phyloP scores from a whole-genome alignment of 2,797 vertebrate species.

The Agapornis canus region DNA sequence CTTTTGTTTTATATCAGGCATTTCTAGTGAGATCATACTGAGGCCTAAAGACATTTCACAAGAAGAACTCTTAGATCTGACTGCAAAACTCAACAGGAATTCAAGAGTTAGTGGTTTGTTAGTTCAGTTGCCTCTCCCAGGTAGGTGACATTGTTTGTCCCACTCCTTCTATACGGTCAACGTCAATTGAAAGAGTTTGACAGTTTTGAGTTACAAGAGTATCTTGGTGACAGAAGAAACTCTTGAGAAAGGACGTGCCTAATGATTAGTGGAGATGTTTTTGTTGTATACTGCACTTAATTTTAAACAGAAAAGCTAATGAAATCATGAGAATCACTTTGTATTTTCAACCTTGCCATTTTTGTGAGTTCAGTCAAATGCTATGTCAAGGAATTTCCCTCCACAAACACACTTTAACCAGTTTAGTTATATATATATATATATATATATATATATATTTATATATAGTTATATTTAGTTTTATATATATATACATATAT shows the following conservation, averaged over 20 bases:
- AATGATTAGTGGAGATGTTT: too few species aligned
- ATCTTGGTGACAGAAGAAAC: not conserved
- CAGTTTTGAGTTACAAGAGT: not conserved
- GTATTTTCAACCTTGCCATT: not conserved
- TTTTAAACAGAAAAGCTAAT: not conserved
- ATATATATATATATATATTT: too few species aligned
- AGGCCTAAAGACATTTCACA: conserved; percentile 86
- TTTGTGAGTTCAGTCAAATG: not conserved
- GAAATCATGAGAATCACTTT: not conserved
- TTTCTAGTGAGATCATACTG: conserved; percentile 89
- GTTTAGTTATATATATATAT: too few species aligned
- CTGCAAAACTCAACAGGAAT: conserved; percentile 86
- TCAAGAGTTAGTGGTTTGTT: conserved; percentile 88
- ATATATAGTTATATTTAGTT: too few species aligned
- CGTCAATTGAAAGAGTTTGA: not conserved
- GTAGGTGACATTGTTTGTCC: conserved; percentile 64
- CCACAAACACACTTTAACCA: not conserved
- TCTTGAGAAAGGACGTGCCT: not conserved
- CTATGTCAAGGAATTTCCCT: not conserved
- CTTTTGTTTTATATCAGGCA: conserved; percentile 78
- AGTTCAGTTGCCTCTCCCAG: conserved; percentile 92
- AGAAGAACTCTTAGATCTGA: conserved; percentile 88
- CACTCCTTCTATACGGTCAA: not conserved
- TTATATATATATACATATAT: not conserved
- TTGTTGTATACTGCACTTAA: not conserved